Conservation (phyloP, 2,888 invertebrate genomes). For the Tuberolachnus salignus region DNA sequence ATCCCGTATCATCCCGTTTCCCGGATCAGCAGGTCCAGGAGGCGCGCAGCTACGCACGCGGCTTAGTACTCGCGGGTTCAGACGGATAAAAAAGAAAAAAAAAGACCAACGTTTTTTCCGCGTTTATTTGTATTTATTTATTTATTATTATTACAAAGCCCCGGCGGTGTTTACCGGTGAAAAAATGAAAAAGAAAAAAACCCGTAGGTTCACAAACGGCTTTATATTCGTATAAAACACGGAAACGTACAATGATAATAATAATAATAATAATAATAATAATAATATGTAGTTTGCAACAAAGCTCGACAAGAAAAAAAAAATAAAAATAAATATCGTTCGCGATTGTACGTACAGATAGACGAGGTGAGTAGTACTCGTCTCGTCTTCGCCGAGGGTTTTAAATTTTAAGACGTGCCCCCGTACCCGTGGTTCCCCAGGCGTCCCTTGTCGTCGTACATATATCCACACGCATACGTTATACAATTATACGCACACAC, state of each 20-base stretch:
- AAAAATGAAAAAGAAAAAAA: conserved; percentile 4
- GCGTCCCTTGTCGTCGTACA: too few species aligned
- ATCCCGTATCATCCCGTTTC: not conserved
- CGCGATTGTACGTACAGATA: too few species aligned
- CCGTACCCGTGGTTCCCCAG: too few species aligned
- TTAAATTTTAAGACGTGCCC: conserved; percentile 26
- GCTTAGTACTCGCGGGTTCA: conserved; percentile 22
- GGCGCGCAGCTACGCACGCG: not conserved
- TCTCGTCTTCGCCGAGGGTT: not conserved
- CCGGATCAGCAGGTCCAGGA: not conserved
- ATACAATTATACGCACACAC: too few species aligned
- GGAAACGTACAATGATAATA: conserved; percentile 43
- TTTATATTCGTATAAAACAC: conserved; percentile 17
- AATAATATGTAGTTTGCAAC: too few species aligned
- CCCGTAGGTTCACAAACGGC: conserved; percentile 36
- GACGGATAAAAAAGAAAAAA: conserved; percentile 12
- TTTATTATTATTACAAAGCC: conserved; percentile 22
- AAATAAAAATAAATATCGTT: conserved; percentile 41
- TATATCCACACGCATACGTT: too few species aligned
- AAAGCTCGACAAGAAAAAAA: too few species aligned
- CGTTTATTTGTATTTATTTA: too few species aligned
- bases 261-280: too few species aligned
- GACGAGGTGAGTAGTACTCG: too few species aligned
- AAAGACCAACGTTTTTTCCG: not conserved
- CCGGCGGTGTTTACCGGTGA: too few species aligned